Base-by-base conservation (phyloP, 2,888 invertebrate genomes). In the Pristionchus fissidentatus region DNA sequence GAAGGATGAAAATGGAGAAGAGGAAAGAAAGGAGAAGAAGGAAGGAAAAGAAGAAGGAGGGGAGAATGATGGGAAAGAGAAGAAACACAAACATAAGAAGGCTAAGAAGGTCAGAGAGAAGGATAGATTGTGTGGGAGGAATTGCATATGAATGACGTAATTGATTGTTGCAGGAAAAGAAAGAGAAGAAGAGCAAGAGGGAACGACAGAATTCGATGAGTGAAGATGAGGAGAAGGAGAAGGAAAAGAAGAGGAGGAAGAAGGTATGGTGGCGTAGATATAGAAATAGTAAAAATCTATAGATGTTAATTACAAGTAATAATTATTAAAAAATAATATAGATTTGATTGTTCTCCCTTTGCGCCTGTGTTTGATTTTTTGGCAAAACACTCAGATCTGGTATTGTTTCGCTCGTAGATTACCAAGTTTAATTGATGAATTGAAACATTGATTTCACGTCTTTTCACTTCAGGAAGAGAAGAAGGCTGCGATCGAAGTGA, bases 21-120 rank as follows among this genome's bases (percentile, higher is more conserved):
- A 75, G 0, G 29, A 83, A 19, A 83, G 82, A 35, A 43, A 55
- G 38, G 73, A 60, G 43, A 62, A 62, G 80, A 32, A 55, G n/a
- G 35, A 19, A n/a, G 75, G 19, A 29, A 55, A 79, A 5, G 84
- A 75, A 41, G 80, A 79, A 3, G 84, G 83, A 13, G 81, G 62
- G n/a, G 85, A 85, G 41, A 41, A 78, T 38, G 75, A 75, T 75
- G 41, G 46, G 46, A 70, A 70, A 49, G 70, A 82, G 49, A 70
- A 70, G 46, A 43, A 85, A 78, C 78, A 84, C 26, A 73, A 84
- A 35, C 46, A 81, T 19, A 52, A 75, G 52, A 84, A 84, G 84
- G 83, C 81, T 19, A 84, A 85, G 60, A 85, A 85, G 78, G 83
- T 83, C 22, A 41, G 81, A 22, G 82, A 79, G 32, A 75, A 57